A percentile compares a stretch with the other conserved stretches of the same genome.
Conservation (phyloP, 2,113 vertebrate genomes). For the Myocastor coypus region DNA sequence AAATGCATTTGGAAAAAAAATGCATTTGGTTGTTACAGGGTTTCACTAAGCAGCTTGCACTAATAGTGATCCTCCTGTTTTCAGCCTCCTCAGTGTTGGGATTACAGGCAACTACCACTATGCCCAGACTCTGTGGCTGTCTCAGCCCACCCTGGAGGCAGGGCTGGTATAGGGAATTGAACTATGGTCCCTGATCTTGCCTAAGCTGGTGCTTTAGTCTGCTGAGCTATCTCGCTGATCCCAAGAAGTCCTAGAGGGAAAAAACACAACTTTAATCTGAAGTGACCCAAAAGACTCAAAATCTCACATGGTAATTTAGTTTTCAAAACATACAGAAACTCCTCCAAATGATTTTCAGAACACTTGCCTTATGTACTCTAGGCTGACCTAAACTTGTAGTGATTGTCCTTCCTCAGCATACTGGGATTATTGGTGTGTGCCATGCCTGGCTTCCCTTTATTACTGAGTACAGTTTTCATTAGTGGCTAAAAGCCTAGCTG, state of each 20-base stretch:
- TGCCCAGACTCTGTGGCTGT: too few relatives aligned
- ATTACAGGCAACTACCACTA: too few relatives aligned
- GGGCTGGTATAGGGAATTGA: too few relatives aligned
- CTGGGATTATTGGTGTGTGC: not conserved
- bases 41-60: too few relatives aligned
- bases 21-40: too few relatives aligned
- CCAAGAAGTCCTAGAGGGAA: not conserved
- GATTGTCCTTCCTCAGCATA: not conserved
- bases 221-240: too few relatives aligned
- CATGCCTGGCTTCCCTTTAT: not conserved
- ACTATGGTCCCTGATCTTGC: too few relatives aligned
- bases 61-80: too few relatives aligned
- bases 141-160: too few relatives aligned
- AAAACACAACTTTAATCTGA: slow-evolving; percentile 17
- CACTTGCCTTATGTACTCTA: not conserved
- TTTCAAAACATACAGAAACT: not conserved
- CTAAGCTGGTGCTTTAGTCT: too few relatives aligned
- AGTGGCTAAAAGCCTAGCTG: not conserved
- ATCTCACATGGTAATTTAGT: not conserved
- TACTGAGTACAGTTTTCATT: not conserved
- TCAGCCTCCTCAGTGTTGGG: too few relatives aligned
- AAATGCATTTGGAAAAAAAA: too few relatives aligned
- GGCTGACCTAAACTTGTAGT: not conserved
- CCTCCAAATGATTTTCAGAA: not conserved
- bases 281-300: not conserved